Conservation (phyloP, 2,797 vertebrate species). For the Poeciliopsis presidionis region DNA sequence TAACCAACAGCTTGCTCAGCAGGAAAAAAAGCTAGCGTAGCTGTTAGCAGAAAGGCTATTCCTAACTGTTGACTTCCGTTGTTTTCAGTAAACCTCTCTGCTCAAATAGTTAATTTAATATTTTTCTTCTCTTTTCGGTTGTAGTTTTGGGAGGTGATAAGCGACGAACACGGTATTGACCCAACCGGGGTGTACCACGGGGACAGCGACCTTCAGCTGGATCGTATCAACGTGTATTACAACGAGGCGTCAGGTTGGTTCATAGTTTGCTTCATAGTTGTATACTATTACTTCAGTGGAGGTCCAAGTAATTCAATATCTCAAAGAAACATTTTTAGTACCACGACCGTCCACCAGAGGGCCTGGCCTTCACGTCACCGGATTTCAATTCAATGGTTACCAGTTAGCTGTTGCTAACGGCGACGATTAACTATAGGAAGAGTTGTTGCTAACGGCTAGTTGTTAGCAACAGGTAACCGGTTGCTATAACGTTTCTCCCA, state of each 20-base stretch:
- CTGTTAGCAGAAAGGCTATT: neutral
- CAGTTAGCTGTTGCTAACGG: neutral
- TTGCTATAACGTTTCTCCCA: neutral
- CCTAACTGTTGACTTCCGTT: neutral
- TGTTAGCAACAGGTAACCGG: neutral
- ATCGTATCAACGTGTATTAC: conserved; percentile 2
- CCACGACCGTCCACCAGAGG: neutral
- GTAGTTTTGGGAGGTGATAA: conserved; percentile 4
- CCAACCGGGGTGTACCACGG: neutral
- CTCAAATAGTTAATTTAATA: neutral
- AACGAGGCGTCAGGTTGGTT: neutral
- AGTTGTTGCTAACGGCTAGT: neutral
- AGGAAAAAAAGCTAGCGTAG: neutral
- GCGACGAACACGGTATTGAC: neutral
- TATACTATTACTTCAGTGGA: neutral
- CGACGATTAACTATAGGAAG: too few species aligned
- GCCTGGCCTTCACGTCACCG: neutral
- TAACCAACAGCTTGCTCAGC: neutral
- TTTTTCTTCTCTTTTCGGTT: neutral
- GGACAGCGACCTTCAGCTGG: conserved; percentile 1
- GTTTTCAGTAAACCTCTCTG: neutral
- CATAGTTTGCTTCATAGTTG: neutral
- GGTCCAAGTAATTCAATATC: conserved; percentile 2
- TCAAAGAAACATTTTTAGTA: neutral
- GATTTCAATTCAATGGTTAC: neutral